Percentiles rank a stretch among this genome's conserved stretches.
phyloP scores from a whole-genome alignment of 1,140 invertebrate genomes.

The Drosophila tropicalis region DNA sequence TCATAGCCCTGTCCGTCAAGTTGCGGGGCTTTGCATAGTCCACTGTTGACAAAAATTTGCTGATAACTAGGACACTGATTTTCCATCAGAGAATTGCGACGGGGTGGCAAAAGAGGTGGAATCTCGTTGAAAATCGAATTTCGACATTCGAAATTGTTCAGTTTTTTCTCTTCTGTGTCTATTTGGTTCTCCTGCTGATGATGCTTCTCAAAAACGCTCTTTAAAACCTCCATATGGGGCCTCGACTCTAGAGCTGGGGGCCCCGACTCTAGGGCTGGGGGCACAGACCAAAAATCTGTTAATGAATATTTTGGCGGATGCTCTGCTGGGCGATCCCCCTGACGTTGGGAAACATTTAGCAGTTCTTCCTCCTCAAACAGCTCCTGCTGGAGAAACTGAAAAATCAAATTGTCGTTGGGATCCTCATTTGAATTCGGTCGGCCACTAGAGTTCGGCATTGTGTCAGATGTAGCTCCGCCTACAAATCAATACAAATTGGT shows the following conservation, averaged over 20 bases:
- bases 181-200: neutral
- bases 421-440: neutral
- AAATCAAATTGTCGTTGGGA: slow-evolving; percentile 1
- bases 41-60: neutral
- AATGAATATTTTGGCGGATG: neutral
- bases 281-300: neutral
- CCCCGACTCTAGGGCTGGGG: neutral
- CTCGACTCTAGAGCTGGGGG: neutral
- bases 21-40: slow-evolving; percentile 35
- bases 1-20: slow-evolving; percentile 47
- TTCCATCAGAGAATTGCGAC: neutral
- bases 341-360: neutral
- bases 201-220: neutral
- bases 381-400: slow-evolving; percentile 21
- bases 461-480: slow-evolving; percentile 40
- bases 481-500: slow-evolving; percentile 47
- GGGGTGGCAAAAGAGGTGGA: neutral
- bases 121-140: neutral
- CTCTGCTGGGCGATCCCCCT: slow-evolving; percentile 12
- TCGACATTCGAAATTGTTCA: too few species aligned
- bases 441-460: slow-evolving; percentile 22
- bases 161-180: neutral
- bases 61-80: too few species aligned
- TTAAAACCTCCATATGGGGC: too few species aligned
- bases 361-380: slow-evolving; percentile 48